A percentile compares a stretch with the other conserved stretches of the same genome.
phyloP scores from a whole-genome alignment of 2,888 invertebrate genomes.

The Metopia argyrocephala region DNA sequence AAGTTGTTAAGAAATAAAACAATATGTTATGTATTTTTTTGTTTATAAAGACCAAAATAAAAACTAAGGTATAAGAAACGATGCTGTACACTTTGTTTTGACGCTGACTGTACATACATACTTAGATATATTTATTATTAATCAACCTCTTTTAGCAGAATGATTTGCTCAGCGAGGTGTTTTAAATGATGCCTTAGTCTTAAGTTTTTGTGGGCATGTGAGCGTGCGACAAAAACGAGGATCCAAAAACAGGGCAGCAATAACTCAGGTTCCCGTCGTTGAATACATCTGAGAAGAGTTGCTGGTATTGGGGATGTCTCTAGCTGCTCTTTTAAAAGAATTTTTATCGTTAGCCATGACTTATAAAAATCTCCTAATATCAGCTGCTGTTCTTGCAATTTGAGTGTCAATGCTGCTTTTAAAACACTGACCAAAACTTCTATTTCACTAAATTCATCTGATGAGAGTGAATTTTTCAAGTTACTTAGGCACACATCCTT shows the following conservation, averaged over 20 bases:
- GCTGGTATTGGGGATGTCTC: background rate
- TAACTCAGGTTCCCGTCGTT: conserved; percentile 5
- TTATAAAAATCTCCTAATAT: conserved; percentile 27
- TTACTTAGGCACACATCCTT: conserved; percentile 10
- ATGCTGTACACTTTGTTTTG: no score
- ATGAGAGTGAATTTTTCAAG: conserved; percentile 5
- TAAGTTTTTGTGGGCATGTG: background rate
- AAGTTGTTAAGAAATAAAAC: no score
- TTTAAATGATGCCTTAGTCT: background rate
- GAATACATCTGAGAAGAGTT: conserved; percentile 12
- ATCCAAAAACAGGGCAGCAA: conserved; percentile 28
- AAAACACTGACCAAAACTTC: conserved; percentile 20
- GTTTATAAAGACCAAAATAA: no score
- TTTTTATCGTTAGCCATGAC: conserved; percentile 6
- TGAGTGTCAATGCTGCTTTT: no score
- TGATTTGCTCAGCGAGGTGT: background rate
- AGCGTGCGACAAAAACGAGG: background rate
- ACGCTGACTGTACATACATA: no score
- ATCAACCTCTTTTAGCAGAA: conserved; percentile 3
- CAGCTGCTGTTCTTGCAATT: conserved; percentile 33
- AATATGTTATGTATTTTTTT: no score
- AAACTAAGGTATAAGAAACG: no score
- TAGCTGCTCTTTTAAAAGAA: background rate
- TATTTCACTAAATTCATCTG: background rate
- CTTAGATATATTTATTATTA: background rate